Percentiles rank a stretch among this genome's conserved stretches.
These are phyloP conservation scores for Drosophila peninsularis DNA, from an alignment of 2,888 invertebrate species.

Conservation along the genomic window DNA sequence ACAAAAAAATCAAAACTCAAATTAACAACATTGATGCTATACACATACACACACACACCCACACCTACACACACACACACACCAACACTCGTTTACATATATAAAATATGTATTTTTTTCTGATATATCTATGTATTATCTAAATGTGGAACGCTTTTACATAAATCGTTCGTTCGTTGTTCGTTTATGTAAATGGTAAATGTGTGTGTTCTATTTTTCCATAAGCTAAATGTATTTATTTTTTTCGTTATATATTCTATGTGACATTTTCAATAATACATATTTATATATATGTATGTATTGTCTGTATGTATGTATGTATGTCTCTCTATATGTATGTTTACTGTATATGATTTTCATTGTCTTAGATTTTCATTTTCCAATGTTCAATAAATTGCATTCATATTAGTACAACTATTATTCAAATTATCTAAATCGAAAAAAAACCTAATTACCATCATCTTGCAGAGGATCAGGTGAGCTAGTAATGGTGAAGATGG, in stretches of 20 bases:
- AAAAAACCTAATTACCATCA: conserved; percentile 1
- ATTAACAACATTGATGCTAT: conserved; percentile 59
- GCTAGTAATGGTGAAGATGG: conserved; percentile 18
- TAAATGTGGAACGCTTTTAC: conserved; percentile 83
- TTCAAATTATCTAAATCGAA: neutral
- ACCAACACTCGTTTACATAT: conserved; percentile 42
- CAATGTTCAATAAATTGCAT: conserved; percentile 21
- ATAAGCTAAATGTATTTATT: conserved; percentile 70
- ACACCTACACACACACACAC: conserved; percentile 29
- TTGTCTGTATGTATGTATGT: conserved; percentile 30
- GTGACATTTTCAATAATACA: conserved; percentile 54
- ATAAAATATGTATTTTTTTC: conserved; percentile 64
- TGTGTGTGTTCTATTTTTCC: conserved; percentile 73
- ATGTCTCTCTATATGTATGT: conserved; percentile 43
- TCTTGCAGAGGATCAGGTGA: conserved; percentile 40
- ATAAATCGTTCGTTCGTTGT: conserved; percentile 81
- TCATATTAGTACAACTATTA: conserved; percentile 19
- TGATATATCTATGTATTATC: conserved; percentile 79
- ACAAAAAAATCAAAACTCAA: conserved; percentile 51
- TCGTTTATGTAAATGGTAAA: conserved; percentile 80
- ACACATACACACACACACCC: conserved; percentile 28
- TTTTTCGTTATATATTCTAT: conserved; percentile 49
- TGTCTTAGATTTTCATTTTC: conserved; percentile 45
- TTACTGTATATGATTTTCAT: conserved; percentile 47
- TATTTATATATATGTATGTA: conserved; percentile 49